phyloP scores from a whole-genome alignment of 2,888 invertebrate genomes.

The Andrena trimmerana region DNA sequence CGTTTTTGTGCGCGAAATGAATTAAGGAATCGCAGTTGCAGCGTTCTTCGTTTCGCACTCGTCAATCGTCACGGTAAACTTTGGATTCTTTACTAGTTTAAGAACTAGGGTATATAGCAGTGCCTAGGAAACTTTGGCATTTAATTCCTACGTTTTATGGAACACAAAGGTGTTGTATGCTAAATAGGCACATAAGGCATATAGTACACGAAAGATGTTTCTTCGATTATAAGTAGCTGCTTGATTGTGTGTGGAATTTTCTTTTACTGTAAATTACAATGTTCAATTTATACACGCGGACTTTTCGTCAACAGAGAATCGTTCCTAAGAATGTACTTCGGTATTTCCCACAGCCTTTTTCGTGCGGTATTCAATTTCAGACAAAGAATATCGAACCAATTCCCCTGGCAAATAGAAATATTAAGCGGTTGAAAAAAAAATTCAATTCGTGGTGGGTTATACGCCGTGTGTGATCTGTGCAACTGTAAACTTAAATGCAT shows the following conservation, averaged over 20 bases:
- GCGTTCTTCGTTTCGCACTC: not conserved
- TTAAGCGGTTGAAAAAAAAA: constrained; percentile 23
- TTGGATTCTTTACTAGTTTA: not conserved
- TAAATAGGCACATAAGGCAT: not conserved
- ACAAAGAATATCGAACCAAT: constrained; percentile 3
- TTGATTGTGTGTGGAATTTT: not conserved
- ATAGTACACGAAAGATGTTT: not conserved
- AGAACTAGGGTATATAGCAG: not conserved
- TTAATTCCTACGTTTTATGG: not conserved
- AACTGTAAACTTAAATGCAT: not conserved
- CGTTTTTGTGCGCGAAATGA: not conserved
- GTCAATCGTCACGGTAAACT: not conserved
- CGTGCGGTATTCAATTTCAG: constrained; percentile 2
- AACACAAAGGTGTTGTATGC: not conserved
- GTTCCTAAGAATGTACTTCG: constrained; percentile 5
- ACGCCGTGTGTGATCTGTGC: not conserved
- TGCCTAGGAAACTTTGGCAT: not conserved
- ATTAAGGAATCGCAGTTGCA: not conserved
- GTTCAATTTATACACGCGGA: constrained; percentile 33
- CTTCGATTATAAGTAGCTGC: not conserved
- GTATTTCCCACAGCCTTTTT: constrained; percentile 3
- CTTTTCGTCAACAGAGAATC: constrained; percentile 3
- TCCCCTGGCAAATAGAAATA: not conserved
- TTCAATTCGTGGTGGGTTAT: constrained; percentile 54
- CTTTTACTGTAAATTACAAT: constrained; percentile 27